Conservation (phyloP, 2,888 invertebrate genomes). For the Nasonia oneida region DNA sequence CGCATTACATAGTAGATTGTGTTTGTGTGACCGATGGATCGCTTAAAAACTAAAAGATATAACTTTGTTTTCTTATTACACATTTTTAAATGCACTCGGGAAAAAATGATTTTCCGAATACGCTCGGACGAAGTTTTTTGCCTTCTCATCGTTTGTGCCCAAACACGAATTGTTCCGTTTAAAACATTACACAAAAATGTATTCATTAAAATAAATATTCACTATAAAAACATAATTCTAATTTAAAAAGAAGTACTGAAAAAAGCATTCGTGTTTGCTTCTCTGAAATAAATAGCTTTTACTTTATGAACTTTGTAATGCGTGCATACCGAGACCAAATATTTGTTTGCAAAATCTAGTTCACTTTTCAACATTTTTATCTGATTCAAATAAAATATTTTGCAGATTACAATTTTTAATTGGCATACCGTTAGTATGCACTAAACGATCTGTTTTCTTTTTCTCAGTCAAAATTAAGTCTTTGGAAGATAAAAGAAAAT, state of each 20-base stretch:
- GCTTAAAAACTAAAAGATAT: slow-evolving; percentile 67
- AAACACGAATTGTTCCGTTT: slow-evolving; percentile 39
- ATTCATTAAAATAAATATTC: slow-evolving; percentile 55
- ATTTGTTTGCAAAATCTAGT: not conserved
- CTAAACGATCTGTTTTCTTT: not conserved
- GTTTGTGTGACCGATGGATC: slow-evolving; percentile 71
- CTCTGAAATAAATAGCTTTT: slow-evolving; percentile 19
- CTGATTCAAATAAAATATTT: slow-evolving; percentile 11
- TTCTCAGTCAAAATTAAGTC: not conserved
- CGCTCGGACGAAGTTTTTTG: slow-evolving; percentile 12
- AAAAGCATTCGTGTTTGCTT: slow-evolving; percentile 49
- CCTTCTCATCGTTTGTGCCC: not conserved
- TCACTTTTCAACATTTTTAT: not conserved
- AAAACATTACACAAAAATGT: slow-evolving; percentile 49
- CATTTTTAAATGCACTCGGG: slow-evolving; percentile 66
- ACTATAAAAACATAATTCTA: slow-evolving; percentile 42
- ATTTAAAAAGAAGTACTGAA: slow-evolving; percentile 45
- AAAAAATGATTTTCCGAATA: slow-evolving; percentile 42
- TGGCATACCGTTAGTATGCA: not conserved
- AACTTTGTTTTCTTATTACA: slow-evolving; percentile 66
- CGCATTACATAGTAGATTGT: slow-evolving; percentile 58
- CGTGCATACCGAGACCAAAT: not conserved
- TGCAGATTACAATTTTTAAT: not conserved
- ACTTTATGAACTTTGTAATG: not conserved
- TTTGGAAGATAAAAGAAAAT: not conserved